Percentiles rank a stretch among this genome's conserved stretches.
These are phyloP conservation scores for Drosophila cardini DNA, from an alignment of 1,140 invertebrate species.

Conservation along the genomic window DNA sequence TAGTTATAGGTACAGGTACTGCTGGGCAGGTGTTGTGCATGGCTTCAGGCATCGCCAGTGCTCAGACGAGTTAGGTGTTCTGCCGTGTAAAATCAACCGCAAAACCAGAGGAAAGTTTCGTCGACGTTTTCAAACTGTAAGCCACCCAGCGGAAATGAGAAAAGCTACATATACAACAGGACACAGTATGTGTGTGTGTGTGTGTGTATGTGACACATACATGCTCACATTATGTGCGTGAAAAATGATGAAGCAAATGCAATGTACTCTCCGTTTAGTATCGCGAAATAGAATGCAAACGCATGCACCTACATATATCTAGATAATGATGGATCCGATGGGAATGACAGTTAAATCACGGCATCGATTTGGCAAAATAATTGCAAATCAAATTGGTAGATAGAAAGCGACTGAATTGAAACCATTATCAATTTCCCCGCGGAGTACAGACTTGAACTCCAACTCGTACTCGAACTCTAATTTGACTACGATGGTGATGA, in stretches of 20 bases:
- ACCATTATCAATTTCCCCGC: slow-evolving; percentile 19
- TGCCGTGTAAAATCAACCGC: slow-evolving; percentile 71
- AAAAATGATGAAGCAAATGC: slow-evolving; percentile 73
- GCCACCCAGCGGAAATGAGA: slow-evolving; percentile 71
- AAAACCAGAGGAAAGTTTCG: slow-evolving; percentile 55
- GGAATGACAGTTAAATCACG: slow-evolving; percentile 29
- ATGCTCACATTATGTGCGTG: slow-evolving; percentile 24
- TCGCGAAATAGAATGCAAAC: slow-evolving; percentile 4
- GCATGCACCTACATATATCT: slow-evolving; percentile 1
- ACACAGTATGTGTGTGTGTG: not conserved
- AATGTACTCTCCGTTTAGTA: slow-evolving; percentile 12
- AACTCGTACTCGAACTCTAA: too few species aligned
- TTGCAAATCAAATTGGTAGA: slow-evolving; percentile 58
- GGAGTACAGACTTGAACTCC: not conserved
- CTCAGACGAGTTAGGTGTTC: slow-evolving; percentile 42
- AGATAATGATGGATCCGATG: slow-evolving; percentile 6
- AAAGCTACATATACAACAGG: slow-evolving; percentile 49
- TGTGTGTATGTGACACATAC: slow-evolving; percentile 7
- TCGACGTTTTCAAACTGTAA: slow-evolving; percentile 11
- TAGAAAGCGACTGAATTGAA: not conserved
- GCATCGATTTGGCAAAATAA: slow-evolving; percentile 44
- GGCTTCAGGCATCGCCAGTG: slow-evolving; percentile 28
- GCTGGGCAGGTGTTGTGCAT: slow-evolving; percentile 20
- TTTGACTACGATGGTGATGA: too few species aligned
- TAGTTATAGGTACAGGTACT: not conserved